Conservation (phyloP, 2,113 vertebrate genomes). For the Neopipo cinnamomea region DNA sequence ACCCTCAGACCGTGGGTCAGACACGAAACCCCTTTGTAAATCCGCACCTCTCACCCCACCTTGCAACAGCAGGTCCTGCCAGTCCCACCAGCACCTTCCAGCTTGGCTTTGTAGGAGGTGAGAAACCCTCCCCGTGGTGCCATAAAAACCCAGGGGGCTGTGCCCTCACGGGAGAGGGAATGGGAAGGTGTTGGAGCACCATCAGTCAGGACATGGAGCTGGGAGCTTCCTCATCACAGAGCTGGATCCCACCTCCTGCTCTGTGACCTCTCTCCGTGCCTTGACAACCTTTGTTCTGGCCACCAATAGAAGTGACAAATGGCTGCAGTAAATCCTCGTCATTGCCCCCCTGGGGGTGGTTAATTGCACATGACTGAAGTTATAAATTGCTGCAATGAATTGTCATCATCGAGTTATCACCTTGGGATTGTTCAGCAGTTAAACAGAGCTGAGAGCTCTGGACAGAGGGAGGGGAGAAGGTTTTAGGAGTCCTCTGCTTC, state of each 20-base stretch:
- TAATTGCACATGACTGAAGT: not conserved
- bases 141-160: not conserved
- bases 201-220: not conserved
- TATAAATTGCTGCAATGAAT: conserved; percentile 2
- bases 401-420: not conserved
- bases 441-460: not conserved
- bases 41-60: not conserved
- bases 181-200: not conserved
- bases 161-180: rapidly evolving
- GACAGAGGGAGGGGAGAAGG: not conserved
- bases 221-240: not conserved
- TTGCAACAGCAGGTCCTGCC: not conserved
- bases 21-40: not conserved
- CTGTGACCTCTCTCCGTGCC: not conserved
- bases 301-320: not conserved
- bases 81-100: not conserved
- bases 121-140: not conserved
- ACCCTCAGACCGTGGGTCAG: not conserved
- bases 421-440: not conserved
- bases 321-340: not conserved
- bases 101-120: rapidly evolving
- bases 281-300: not conserved
- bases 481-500: not conserved
- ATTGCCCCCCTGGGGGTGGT: not conserved
- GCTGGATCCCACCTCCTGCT: not conserved